Base-by-base conservation (phyloP, 92 coral and sea anemone species). In the Chrysogorgia sp. region DNA sequence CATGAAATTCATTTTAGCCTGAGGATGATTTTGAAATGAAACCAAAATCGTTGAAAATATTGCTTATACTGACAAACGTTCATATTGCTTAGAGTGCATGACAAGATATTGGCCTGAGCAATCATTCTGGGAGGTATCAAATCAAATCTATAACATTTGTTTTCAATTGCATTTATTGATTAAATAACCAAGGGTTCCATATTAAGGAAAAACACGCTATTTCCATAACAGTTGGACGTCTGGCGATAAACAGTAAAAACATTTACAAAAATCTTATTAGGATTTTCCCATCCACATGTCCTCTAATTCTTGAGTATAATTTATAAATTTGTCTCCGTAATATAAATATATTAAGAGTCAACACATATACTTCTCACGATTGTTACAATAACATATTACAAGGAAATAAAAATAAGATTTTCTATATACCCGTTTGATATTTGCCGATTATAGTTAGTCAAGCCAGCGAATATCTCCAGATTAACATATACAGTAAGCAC, bases 251-350 rank as follows among this genome's bases (percentile, higher is more conserved):
- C 76, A 40, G 59, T 28, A 48, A 69, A 45, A 45, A 37, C 45
- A 69, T 37, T 69, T 69, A 69, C 59, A 69, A 2, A 45, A 69
- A 68, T 69, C 76, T 58, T 48, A 41, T 69, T 49, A 69, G 74
- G 59, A 48, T 69, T 28, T 69, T 69, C 34, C 41, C 76, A 45
- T 69, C 24, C 13, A 22, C 25, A 23, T 20, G 22, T 24, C 26
- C 24, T 12, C 23, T 26, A 69, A 35, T 58, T 28, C 26, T 26
- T 37, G 12, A 59, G 17, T 22, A 59, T 25, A 12, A 48, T 55
- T 48, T 49, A 2, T 45, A 45, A 45, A 59, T n/a, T 69, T 28
- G 45, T 45, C 45, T 49, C 40, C n/a, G 58, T 26, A 69, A 69
- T 48, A 48, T 48, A 69, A 69, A 69, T 69, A 69, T 45, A 69